A percentile compares a stretch with the other conserved stretches of the same genome.
phyloP scores from a whole-genome alignment of 2,888 invertebrate species.

The Steinernema scapterisci region DNA sequence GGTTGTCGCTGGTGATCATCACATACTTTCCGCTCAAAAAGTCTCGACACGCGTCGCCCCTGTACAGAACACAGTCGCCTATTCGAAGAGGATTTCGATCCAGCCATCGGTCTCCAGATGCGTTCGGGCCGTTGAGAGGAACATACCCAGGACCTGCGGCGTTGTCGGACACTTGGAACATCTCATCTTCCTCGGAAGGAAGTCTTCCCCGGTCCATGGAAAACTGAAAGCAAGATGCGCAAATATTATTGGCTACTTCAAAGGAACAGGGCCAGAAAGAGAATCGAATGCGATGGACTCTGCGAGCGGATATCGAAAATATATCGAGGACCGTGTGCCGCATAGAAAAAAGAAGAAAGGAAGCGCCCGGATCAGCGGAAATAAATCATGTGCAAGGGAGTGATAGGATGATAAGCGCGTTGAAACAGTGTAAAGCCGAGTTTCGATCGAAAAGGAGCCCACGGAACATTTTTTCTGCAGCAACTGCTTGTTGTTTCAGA shows the following conservation, averaged over 20 bases:
- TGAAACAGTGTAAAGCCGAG: neutral
- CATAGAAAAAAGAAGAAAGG: neutral
- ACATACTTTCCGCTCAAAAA: constrained; percentile 61
- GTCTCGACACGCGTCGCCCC: constrained; percentile 63
- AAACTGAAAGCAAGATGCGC: neutral
- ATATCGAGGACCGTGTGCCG: neutral
- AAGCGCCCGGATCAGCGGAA: neutral
- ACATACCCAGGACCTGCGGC: constrained; percentile 61
- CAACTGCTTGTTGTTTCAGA: neutral
- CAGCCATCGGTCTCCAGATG: constrained; percentile 59
- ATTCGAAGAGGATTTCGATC: constrained; percentile 59
- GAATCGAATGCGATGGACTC: neutral
- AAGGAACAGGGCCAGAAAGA: neutral
- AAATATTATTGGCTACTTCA: neutral
- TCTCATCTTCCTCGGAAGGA: constrained; percentile 52
- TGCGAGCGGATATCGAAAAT: neutral
- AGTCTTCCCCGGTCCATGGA: constrained; percentile 49
- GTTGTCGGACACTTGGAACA: constrained; percentile 53
- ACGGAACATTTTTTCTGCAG: neutral
- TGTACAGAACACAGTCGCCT: constrained; percentile 64
- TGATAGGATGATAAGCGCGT: neutral
- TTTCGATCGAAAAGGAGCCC: neutral
- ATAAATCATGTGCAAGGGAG: constrained; percentile 22
- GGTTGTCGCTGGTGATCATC: constrained; percentile 62
- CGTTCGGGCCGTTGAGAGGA: constrained; percentile 39